phyloP scores from a whole-genome alignment of 2,888 invertebrate species.

The Hartigia nigra region DNA sequence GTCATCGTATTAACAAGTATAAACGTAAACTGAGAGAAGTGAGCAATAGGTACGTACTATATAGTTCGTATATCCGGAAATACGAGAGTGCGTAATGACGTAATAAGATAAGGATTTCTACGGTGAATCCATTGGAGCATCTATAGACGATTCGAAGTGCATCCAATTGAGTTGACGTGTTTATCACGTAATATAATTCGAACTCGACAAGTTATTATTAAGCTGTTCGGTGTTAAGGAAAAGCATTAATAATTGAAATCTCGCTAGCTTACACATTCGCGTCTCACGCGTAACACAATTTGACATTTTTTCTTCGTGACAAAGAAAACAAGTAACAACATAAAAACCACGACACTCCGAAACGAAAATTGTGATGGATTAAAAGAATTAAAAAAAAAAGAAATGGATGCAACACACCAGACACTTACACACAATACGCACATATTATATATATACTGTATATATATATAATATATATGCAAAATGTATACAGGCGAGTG shows the following conservation, averaged over 20 bases:
- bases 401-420: not conserved
- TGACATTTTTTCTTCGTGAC: not conserved
- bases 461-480: not conserved
- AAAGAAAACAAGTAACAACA: not conserved
- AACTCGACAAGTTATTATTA: not conserved
- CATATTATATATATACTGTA: not conserved
- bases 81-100: not conserved
- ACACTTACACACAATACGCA: not conserved
- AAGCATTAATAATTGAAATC: not conserved
- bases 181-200: not conserved
- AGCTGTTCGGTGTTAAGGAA: not conserved
- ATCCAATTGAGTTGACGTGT: not conserved
- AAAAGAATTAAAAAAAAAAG: not conserved
- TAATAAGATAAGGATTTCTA: not conserved
- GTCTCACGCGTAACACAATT: not conserved
- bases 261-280: not conserved
- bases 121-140: not conserved
- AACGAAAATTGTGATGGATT: not conserved
- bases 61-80: not conserved
- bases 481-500: not conserved
- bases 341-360: not conserved
- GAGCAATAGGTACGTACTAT: not conserved
- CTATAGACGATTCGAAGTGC: not conserved
- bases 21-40: conserved; percentile 2
- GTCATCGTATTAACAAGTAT: not conserved